A percentile compares a stretch with the other conserved stretches of the same genome.
Evolutionary conservation across 2,113 vertebrate genomes (phyloP).

Genomic region (Cyprinodon tularosa): DNA sequence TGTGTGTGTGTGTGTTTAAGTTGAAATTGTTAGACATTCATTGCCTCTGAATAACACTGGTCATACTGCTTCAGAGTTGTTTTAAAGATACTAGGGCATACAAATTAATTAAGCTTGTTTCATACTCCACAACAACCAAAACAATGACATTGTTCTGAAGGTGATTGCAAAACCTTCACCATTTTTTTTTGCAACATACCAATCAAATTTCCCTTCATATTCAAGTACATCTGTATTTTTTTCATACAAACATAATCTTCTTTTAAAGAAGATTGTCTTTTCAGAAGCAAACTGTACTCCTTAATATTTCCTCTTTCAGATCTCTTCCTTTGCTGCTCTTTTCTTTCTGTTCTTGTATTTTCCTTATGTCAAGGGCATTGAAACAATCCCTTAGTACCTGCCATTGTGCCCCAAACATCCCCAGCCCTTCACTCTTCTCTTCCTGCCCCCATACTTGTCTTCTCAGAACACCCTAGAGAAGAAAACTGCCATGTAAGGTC

Average conservation of each 20-base stretch:
- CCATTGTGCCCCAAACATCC: conserved; percentile 23
- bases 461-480: conserved; percentile 71
- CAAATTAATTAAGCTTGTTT: no score
- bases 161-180: no score
- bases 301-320: conserved; percentile 31
- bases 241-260: conserved; percentile 17
- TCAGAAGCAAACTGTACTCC: conserved; percentile 13
- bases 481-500: conserved; percentile 78
- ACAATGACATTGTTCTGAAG: no score
- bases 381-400: conserved; percentile 75
- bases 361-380: conserved; percentile 74
- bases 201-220: background rate
- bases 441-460: conserved; percentile 59
- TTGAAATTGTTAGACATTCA: no score
- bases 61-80: no score
- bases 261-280: background rate
- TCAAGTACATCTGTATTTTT: conserved; percentile 3
- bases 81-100: no score
- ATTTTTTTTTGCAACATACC: no score
- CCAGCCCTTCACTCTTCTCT: conserved; percentile 20
- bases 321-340: conserved; percentile 34
- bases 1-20: no score
- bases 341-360: conserved; percentile 54
- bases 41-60: no score
- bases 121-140: no score